Evolutionary conservation across 2,113 vertebrate genomes (phyloP).

Genomic region (Hylia prasina): DNA sequence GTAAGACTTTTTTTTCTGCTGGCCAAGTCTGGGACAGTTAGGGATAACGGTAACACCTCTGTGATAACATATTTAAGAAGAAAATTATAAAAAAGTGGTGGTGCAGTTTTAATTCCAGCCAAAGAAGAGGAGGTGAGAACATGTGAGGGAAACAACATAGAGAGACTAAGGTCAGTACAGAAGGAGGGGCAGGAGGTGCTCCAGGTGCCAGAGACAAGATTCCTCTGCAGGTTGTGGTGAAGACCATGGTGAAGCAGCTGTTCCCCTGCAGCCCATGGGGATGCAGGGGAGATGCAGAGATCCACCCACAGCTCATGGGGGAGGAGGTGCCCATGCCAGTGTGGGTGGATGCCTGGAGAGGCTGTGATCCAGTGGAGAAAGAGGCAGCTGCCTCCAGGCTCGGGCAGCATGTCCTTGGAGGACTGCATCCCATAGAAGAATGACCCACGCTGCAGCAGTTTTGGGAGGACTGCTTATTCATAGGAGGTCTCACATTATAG

Average conservation of each 20-base stretch:
- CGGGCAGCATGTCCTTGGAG: background rate
- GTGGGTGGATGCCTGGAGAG: rapidly evolving
- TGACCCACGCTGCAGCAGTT: rapidly evolving
- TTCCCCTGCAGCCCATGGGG: background rate
- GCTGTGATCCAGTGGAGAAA: background rate
- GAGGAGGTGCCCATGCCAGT: rapidly evolving
- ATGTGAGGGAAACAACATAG: background rate
- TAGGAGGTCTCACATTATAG: background rate
- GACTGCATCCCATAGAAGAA: rapidly evolving
- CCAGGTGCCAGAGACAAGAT: rapidly evolving
- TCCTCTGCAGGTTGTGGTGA: background rate
- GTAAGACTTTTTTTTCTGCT: background rate
- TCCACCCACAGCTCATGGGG: rapidly evolving
- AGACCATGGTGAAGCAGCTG: too few relatives aligned
- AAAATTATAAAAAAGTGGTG: background rate
- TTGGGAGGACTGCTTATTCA: background rate
- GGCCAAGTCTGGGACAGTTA: background rate
- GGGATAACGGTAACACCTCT: rapidly evolving
- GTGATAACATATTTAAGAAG: background rate
- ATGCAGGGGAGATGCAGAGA: rapidly evolving
- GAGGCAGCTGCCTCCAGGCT: background rate
- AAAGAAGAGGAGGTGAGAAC: background rate
- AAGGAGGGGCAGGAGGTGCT: background rate
- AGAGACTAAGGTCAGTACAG: background rate
- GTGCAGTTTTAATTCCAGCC: background rate